Percentiles rank a stretch among this genome's conserved stretches.
phyloP scores from a whole-genome alignment of 2,888 invertebrate species.

The Lasioglossum marginatum region DNA sequence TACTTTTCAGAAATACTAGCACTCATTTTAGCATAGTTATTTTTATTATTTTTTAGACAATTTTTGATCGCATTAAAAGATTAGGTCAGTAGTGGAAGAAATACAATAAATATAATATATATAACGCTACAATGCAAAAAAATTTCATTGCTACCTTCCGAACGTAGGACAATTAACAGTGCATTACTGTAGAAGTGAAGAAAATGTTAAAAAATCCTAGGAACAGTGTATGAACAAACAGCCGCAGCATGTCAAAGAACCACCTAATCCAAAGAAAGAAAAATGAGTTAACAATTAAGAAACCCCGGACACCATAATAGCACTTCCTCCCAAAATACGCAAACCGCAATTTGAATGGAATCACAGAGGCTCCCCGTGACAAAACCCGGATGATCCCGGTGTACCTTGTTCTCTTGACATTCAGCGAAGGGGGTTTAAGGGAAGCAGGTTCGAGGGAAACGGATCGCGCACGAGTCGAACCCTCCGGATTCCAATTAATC shows the following conservation, averaged over 20 bases:
- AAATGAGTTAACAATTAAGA: neutral
- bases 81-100: too few relatives aligned
- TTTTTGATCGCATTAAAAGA: too few relatives aligned
- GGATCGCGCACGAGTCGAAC: slow-evolving; percentile 13
- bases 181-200: neutral
- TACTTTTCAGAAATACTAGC: neutral
- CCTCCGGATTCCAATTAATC: slow-evolving; percentile 63
- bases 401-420: slow-evolving; percentile 9
- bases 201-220: neutral
- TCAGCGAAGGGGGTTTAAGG: neutral
- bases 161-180: neutral
- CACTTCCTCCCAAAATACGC: neutral
- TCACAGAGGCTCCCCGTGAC: neutral
- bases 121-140: too few relatives aligned
- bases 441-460: slow-evolving; percentile 20
- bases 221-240: neutral
- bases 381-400: neutral
- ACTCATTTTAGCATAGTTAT: neutral
- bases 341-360: slow-evolving; percentile 1
- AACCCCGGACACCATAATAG: neutral
- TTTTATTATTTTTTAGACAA: neutral
- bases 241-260: neutral
- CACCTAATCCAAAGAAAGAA: neutral
- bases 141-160: too few relatives aligned
- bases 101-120: too few relatives aligned